phyloP scores from a whole-genome alignment of 2,113 vertebrate species.

The Hypomesus transpacificus region DNA sequence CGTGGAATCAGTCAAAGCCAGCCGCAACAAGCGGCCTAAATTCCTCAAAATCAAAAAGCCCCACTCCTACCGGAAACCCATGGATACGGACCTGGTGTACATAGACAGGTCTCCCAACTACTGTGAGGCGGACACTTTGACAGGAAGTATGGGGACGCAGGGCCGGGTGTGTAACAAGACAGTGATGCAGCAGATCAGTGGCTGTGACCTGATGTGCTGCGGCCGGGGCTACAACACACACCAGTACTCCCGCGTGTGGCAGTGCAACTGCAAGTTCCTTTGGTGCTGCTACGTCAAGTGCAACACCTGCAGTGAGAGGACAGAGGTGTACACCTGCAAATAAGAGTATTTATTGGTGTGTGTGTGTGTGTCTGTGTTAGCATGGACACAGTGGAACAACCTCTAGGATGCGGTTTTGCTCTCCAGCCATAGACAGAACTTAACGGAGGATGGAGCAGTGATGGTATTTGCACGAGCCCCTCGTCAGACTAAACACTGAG shows the following conservation, averaged over 20 bases:
- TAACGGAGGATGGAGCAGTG: constrained; percentile 39
- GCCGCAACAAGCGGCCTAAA: constrained; percentile 91
- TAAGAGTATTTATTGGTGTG: constrained; percentile 72
- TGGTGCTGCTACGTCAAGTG: constrained; percentile 99
- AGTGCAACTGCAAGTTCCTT: constrained; percentile 99
- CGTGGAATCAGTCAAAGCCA: constrained; percentile 90
- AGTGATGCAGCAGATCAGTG: constrained; percentile 84
- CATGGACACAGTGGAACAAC: constrained; percentile 32
- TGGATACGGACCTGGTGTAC: constrained; percentile 95
- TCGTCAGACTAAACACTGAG: constrained; percentile 19
- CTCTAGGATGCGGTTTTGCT: constrained; percentile 23
- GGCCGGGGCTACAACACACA: constrained; percentile 98
- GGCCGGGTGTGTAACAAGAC: constrained; percentile 96
- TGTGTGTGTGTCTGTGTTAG: constrained; percentile 6
- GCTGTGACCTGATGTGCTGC: constrained; percentile 97
- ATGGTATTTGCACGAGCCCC: constrained; percentile 60
- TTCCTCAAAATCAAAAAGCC: constrained; percentile 98
- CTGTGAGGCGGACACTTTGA: constrained; percentile 88
- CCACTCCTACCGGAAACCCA: constrained; percentile 92
- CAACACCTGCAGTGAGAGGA: constrained; percentile 98
- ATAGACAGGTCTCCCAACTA: constrained; percentile 97
- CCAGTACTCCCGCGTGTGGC: constrained; percentile 96
- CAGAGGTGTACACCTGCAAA: constrained; percentile 97
- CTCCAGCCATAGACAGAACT: constrained; percentile 27
- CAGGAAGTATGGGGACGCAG: constrained; percentile 90